phyloP scores from a whole-genome alignment of 2,797 vertebrate genomes.

The Coregonus ussuriensis region DNA sequence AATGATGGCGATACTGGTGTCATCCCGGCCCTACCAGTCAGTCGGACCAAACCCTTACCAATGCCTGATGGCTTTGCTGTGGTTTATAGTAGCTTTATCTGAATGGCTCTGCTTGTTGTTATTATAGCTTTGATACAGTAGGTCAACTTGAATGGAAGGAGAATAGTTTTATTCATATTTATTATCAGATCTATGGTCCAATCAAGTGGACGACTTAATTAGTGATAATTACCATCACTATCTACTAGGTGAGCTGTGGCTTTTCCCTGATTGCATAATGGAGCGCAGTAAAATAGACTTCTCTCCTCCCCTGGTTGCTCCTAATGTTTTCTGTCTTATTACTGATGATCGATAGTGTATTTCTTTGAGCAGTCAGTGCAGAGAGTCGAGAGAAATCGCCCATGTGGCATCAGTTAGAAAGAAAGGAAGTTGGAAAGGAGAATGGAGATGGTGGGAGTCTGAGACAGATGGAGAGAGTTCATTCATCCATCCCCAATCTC shows the following conservation, averaged over 20 bases:
- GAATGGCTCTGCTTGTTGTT: conserved; percentile 50
- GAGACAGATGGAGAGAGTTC: background rate
- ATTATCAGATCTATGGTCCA: background rate
- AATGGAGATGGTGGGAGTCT: background rate
- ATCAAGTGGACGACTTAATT: background rate
- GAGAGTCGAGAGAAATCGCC: conserved; percentile 10
- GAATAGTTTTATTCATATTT: conserved; percentile 30
- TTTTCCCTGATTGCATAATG: conserved; percentile 33
- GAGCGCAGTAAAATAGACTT: conserved; percentile 27
- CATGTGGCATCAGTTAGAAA: background rate
- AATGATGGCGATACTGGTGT: too few species aligned
- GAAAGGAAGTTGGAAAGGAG: background rate
- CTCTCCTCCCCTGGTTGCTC: conserved; percentile 40
- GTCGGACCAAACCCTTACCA: conserved; percentile 29
- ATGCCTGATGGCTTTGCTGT: conserved; percentile 1
- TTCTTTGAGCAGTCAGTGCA: conserved; percentile 21
- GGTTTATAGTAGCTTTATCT: conserved; percentile 32
- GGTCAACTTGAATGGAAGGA: conserved; percentile 32
- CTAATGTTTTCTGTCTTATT: conserved; percentile 21
- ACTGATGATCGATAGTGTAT: conserved; percentile 21
- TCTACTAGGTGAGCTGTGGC: conserved; percentile 36
- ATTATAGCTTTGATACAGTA: conserved; percentile 40
- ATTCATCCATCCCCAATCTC: conserved; percentile 18
- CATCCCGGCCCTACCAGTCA: too few species aligned
- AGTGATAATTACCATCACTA: background rate